Evolutionary conservation across 1,140 invertebrate genomes (phyloP).

Genomic region (Polyergus mexicanus): DNA sequence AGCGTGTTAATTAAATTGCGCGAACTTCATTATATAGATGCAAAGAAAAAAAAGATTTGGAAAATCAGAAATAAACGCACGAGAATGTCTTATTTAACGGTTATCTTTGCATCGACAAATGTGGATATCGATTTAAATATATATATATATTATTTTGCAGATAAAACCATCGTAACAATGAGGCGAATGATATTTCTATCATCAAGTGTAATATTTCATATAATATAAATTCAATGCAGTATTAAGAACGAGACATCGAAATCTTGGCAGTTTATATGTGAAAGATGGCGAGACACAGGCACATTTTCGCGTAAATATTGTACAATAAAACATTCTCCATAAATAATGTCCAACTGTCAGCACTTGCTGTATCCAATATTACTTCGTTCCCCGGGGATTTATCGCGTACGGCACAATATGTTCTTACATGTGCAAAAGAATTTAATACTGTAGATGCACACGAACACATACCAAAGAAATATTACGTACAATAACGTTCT

Average conservation of each 20-base stretch:
- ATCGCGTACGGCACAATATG: conserved; percentile 40
- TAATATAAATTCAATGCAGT: not conserved
- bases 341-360: conserved; percentile 61
- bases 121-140: conserved; percentile 3
- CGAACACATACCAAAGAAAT: conserved; percentile 34
- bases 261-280: conserved; percentile 48
- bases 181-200: conserved; percentile 16
- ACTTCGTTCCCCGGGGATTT: conserved; percentile 58
- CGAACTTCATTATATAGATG: not conserved
- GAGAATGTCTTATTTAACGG: not conserved
- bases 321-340: conserved; percentile 60
- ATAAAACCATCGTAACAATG: not conserved
- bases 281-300: conserved; percentile 39
- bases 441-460: conserved; percentile 60
- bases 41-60: not conserved
- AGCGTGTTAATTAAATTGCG: conserved; percentile 13
- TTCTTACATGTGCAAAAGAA: conserved; percentile 64
- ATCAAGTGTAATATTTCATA: conserved; percentile 14
- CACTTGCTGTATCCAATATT: conserved; percentile 63
- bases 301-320: conserved; percentile 34
- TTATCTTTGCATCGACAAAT: not conserved
- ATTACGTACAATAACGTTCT: conserved; percentile 56
- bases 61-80: not conserved
- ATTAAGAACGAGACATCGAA: conserved; percentile 31
- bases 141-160: not conserved